Evolutionary conservation across 2,888 invertebrate species (phyloP).

Genomic region (Nudaria mundana): DNA sequence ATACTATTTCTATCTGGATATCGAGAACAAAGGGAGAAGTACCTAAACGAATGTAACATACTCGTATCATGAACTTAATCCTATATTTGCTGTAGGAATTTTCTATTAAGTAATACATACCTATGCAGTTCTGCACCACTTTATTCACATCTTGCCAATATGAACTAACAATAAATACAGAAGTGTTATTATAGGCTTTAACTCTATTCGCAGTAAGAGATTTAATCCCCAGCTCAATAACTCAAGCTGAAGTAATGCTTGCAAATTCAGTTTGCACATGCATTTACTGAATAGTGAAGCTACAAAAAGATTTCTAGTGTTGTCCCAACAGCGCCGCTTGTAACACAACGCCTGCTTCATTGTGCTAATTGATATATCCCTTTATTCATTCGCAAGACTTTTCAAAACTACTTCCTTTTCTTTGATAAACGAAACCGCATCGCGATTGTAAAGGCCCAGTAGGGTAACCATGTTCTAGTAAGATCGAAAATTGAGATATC

Average conservation of each 20-base stretch:
- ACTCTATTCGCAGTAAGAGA: background rate
- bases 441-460: constrained; percentile 18
- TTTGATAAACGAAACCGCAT: constrained; percentile 61
- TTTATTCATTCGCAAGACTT: constrained; percentile 59
- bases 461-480: constrained; percentile 7
- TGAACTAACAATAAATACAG: background rate
- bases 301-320: constrained; percentile 33
- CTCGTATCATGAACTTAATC: too few relatives aligned
- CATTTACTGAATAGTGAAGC: constrained; percentile 24
- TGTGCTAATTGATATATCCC: constrained; percentile 57
- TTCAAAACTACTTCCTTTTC: constrained; percentile 68
- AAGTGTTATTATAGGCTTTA: background rate
- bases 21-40: too few relatives aligned
- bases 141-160: too few relatives aligned
- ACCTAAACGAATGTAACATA: too few relatives aligned
- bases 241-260: constrained; percentile 17
- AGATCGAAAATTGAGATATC: background rate
- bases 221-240: constrained; percentile 4
- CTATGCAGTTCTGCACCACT: too few relatives aligned
- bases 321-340: constrained; percentile 51
- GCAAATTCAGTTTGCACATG: constrained; percentile 22
- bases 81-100: too few relatives aligned
- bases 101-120: too few relatives aligned
- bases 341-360: constrained; percentile 33
- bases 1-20: too few relatives aligned